These are phyloP conservation scores for Nipponia nippon DNA, from an alignment of 2,113 vertebrate genomes.

Conservation along the genomic window DNA sequence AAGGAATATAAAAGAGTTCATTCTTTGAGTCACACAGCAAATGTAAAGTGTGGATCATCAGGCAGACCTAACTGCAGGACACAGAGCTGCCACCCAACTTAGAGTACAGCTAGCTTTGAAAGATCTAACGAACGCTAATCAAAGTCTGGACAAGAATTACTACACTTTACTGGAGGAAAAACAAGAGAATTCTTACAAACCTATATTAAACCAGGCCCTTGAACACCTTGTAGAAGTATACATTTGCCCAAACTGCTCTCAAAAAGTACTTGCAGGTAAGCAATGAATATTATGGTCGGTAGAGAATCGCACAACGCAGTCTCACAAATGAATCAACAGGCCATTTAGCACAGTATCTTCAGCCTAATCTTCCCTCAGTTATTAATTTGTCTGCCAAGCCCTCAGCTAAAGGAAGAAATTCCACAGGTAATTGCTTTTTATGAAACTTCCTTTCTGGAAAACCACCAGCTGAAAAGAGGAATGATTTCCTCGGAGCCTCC, in stretches of 20 bases:
- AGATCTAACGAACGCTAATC: background rate
- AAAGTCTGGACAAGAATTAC: background rate
- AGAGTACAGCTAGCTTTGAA: background rate
- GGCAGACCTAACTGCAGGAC: background rate
- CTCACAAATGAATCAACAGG: background rate
- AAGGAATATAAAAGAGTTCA: background rate
- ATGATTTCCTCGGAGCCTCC: background rate
- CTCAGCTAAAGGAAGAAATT: background rate
- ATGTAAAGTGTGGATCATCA: background rate
- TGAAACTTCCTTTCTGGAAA: background rate
- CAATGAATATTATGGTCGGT: background rate
- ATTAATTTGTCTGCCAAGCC: background rate
- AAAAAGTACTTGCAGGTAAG: background rate
- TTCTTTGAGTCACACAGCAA: background rate
- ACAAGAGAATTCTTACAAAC: background rate
- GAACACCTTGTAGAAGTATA: background rate
- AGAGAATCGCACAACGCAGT: background rate
- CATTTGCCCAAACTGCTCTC: background rate
- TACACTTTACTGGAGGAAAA: background rate
- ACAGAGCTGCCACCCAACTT: background rate
- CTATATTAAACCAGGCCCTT: background rate
- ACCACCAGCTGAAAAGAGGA: background rate
- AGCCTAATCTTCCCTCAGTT: background rate
- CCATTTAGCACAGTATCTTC: background rate
- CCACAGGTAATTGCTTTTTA: background rate